These are phyloP conservation scores for Athripsodes cinereus DNA, from an alignment of 2,888 invertebrate genomes.

Conservation along the genomic window DNA sequence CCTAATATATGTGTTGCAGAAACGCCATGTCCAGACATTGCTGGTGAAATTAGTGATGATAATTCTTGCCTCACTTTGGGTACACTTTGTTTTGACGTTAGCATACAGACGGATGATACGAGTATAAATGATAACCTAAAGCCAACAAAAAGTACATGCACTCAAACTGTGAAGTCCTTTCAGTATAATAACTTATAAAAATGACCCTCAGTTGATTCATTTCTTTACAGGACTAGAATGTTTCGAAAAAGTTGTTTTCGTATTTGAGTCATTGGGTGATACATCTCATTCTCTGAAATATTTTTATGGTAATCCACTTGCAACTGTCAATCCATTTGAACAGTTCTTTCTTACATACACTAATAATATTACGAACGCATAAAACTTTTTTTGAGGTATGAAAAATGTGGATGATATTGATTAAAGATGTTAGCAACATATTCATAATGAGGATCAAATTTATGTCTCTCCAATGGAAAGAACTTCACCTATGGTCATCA, in stretches of 20 bases:
- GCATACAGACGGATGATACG: background rate
- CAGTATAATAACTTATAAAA: too few species aligned
- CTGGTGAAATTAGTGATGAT: background rate
- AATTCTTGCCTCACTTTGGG: background rate
- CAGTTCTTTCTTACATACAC: constrained; percentile 4
- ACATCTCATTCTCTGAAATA: too few species aligned
- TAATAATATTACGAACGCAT: too few species aligned
- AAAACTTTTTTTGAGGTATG: too few species aligned
- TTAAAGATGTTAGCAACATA: constrained; percentile 6
- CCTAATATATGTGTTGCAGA: background rate
- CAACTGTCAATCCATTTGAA: too few species aligned
- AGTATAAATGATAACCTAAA: background rate
- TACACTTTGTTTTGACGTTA: background rate
- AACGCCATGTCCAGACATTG: background rate
- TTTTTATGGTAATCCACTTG: too few species aligned
- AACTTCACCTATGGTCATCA: background rate
- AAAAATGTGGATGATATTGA: too few species aligned
- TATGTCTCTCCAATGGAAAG: constrained; percentile 8
- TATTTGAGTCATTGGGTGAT: too few species aligned
- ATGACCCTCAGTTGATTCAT: too few species aligned
- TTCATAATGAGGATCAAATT: constrained; percentile 4
- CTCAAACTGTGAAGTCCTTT: background rate
- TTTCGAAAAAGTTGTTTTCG: too few species aligned
- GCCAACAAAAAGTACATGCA: background rate
- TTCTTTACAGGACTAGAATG: too few species aligned